phyloP scores from a whole-genome alignment of 2,113 vertebrate species.

The Rhizomys pruinosus region DNA sequence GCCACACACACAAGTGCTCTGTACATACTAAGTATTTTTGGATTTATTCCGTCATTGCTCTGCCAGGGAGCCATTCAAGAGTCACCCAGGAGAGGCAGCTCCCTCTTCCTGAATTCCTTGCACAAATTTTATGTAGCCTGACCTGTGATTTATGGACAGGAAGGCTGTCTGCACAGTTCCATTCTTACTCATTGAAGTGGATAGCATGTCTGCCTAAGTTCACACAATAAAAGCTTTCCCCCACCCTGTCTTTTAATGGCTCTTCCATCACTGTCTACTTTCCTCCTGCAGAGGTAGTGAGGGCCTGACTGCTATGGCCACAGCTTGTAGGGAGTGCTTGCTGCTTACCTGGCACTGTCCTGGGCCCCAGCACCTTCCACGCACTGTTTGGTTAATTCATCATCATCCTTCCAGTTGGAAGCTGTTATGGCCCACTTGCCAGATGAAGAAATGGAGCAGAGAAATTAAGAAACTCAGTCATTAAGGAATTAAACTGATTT shows the following conservation, averaged over 20 bases:
- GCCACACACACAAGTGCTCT: background rate
- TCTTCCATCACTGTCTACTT: background rate
- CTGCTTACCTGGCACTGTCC: background rate
- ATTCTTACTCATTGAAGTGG: background rate
- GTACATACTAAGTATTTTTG: background rate
- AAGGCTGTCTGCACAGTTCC: constrained; percentile 25
- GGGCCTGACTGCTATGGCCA: too few relatives aligned
- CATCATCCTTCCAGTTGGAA: background rate
- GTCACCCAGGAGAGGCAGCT: background rate
- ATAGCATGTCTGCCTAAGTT: constrained; percentile 8
- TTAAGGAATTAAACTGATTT: background rate
- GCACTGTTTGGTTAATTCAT: background rate
- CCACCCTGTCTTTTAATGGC: background rate
- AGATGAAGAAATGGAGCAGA: background rate
- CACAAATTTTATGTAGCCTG: constrained; percentile 38
- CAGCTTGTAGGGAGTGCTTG: background rate
- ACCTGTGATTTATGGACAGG: constrained; percentile 25
- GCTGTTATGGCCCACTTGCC: background rate
- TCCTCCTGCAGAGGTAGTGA: background rate
- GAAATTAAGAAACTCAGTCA: background rate
- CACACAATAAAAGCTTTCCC: background rate
- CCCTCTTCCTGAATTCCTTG: constrained; percentile 11
- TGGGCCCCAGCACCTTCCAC: background rate
- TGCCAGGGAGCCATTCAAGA: background rate
- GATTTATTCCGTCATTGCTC: constrained; percentile 13